Evolutionary conservation across 2,113 vertebrate genomes (phyloP).

Genomic region (Alethe diademata): DNA sequence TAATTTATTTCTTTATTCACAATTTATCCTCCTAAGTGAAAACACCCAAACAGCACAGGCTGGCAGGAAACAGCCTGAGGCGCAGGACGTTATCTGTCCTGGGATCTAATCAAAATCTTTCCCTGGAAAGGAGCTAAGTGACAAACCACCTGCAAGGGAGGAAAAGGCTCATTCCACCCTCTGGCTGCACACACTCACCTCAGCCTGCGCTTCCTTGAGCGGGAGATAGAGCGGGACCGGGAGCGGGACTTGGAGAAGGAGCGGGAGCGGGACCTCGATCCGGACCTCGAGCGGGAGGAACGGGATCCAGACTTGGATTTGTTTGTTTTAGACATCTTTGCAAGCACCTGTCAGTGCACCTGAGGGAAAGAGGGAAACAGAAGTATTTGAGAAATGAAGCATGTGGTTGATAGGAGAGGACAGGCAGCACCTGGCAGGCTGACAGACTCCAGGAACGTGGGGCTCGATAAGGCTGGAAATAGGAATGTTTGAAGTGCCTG

Average conservation of each 20-base stretch:
- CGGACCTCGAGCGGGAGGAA: conserved; percentile 87
- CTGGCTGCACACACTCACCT: conserved; percentile 75
- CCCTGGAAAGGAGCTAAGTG: neutral
- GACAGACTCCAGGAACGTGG: neutral
- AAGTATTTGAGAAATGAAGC: neutral
- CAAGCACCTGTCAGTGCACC: conserved; percentile 62
- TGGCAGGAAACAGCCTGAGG: neutral
- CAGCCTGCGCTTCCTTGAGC: conserved; percentile 89
- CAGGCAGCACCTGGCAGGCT: neutral
- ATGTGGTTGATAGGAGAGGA: neutral
- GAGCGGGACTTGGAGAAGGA: conserved; percentile 90
- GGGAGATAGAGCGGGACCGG: conserved; percentile 87
- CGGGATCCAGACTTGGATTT: conserved; percentile 91
- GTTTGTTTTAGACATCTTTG: conserved; percentile 90
- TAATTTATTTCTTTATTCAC: neutral
- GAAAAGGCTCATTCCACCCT: neutral
- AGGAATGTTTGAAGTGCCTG: neutral
- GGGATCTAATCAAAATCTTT: neutral
- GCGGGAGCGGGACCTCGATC: conserved; percentile 85
- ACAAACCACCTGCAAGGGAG: neutral
- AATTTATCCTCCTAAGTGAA: neutral
- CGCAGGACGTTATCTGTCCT: neutral
- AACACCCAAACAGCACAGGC: neutral
- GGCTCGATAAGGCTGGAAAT: neutral
- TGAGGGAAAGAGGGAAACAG: neutral